These are phyloP conservation scores for Magallana nippona DNA, from an alignment of 2,888 invertebrate genomes.

Conservation along the genomic window DNA sequence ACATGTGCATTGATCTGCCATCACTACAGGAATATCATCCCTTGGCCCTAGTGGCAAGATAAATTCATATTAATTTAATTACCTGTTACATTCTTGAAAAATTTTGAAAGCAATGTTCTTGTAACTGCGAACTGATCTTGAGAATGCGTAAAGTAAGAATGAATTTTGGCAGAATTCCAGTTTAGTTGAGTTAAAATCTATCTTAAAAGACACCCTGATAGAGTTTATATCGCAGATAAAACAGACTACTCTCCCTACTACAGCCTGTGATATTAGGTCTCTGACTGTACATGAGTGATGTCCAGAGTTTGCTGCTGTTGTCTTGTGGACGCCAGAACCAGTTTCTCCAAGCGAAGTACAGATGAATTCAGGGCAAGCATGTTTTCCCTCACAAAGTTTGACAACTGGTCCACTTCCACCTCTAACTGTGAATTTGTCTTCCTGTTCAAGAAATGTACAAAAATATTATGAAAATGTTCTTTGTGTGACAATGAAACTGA, in stretches of 20 bases:
- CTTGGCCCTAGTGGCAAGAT: no score
- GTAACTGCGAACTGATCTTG: no score
- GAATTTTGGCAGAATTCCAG: no score
- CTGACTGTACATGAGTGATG: neutral
- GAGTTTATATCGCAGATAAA: neutral
- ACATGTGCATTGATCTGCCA: no score
- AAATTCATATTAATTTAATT: no score
- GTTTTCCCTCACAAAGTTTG: constrained; percentile 16
- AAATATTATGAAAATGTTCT: neutral
- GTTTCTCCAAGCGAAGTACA: neutral
- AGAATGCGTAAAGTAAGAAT: no score
- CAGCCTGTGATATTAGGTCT: neutral
- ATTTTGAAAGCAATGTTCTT: no score
- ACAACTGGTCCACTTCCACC: constrained; percentile 18
- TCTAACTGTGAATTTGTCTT: neutral
- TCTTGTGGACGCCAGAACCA: neutral
- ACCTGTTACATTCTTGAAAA: no score
- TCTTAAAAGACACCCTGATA: neutral
- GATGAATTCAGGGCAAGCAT: neutral
- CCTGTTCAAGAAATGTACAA: neutral
- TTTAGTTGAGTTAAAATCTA: no score
- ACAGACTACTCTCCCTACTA: neutral
- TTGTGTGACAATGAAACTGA: no score
- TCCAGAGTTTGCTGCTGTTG: constrained; percentile 11
- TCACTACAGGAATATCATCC: no score